Base-by-base conservation (phyloP, 2,888 invertebrate genomes). In the Caradrina clavipalpis region DNA sequence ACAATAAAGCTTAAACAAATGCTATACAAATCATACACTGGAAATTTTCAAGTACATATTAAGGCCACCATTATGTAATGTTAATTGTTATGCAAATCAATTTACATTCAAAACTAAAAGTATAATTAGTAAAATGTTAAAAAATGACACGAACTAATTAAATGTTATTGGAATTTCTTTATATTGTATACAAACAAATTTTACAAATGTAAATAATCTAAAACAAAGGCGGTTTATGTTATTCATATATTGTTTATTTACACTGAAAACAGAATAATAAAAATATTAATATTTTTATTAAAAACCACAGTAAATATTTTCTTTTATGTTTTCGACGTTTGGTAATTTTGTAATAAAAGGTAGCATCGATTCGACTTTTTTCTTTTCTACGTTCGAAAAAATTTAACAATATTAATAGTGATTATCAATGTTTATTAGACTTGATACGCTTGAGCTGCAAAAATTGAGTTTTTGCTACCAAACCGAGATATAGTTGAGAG, bases 1-100 rank as follows among this genome's bases (percentile, higher is more conserved):
- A 92, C 91, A 92, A 91, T 95, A 94, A 94, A 95, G 94, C 94
- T 93, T 94, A 95, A 94, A 93, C 92, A 92, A 94, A 93, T 90
- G 90, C 90, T 90, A 90, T 86, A 85, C 89, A 91, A 90, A 93
- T 89, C 86, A 91, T 89, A 91, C 94, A 95, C 94, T 95, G 95
- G 94, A 94, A 93, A 93, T 92, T 93, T 93, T 87, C 87, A 87
- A 85, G 83, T 76, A 80, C 80, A 78, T 90, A 88, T 89, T 93
- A 92, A 96, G 95, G 95, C 95, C 95, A 92, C 94, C 91, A 90
- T 89, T 82, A 81, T 82, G 84, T 83, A 77, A 78, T 73, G 82
- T 85, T 74, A 82, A 76, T 87, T 79, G 84, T 88, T 84, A 87
- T 78, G 86, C 81, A 84, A 89, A 70, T 68, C 69, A 82, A 80